Evolutionary conservation across 2,113 vertebrate genomes (phyloP).

Genomic region (Lasiurus borealis): DNA sequence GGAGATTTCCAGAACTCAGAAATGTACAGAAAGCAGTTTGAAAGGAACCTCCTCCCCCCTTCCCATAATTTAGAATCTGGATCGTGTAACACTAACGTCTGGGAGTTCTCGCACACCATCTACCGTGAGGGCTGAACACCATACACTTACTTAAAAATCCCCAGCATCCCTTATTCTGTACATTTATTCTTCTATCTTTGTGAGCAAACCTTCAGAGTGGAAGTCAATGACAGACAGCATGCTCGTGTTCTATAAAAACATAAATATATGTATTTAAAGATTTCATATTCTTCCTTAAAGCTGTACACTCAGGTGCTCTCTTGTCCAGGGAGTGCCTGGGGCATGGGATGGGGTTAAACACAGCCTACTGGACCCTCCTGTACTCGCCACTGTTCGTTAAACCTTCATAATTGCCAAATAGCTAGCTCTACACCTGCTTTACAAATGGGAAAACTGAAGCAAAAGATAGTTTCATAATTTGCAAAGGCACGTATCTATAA

Average conservation of each 20-base stretch:
- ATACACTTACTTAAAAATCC: neutral
- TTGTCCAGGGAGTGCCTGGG: neutral
- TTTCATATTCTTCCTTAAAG: neutral
- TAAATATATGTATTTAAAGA: too few species aligned
- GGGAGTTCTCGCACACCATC: neutral
- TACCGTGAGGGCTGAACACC: neutral
- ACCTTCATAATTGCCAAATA: neutral
- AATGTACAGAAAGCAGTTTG: neutral
- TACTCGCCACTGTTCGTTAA: neutral
- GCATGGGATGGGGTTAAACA: neutral
- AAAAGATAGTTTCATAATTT: too few species aligned
- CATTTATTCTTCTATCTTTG: neutral
- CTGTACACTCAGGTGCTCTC: neutral
- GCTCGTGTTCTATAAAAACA: neutral
- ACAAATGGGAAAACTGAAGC: neutral
- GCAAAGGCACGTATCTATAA: neutral
- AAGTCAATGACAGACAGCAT: neutral
- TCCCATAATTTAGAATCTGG: neutral
- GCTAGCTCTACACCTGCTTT: too few species aligned
- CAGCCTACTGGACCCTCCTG: fast-evolving
- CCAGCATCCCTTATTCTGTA: neutral
- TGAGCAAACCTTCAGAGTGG: neutral
- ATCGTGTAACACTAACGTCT: neutral
- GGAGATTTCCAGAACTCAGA: neutral
- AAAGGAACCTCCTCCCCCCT: neutral